A percentile compares a stretch with the other conserved stretches of the same genome.
These are phyloP conservation scores for Cheilosia soror DNA, from an alignment of 2,888 invertebrate genomes.

Conservation along the genomic window DNA sequence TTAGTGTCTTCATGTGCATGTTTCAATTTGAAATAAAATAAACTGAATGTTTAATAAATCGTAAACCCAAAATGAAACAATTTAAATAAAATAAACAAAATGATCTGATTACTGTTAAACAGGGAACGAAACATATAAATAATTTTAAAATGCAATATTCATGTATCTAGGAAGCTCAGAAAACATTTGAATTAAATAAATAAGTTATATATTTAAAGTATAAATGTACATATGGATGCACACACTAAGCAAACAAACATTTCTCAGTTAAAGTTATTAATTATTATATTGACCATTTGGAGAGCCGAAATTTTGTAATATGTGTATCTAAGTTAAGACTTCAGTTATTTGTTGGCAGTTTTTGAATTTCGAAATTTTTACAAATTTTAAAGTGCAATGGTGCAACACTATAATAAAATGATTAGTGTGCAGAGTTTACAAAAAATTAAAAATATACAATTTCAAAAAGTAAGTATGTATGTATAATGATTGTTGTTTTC, in stretches of 20 bases:
- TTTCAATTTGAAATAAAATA: slow-evolving; percentile 63
- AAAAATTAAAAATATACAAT: slow-evolving; percentile 70
- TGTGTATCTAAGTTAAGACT: slow-evolving; percentile 8
- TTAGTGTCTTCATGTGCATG: slow-evolving; percentile 70
- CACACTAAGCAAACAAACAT: slow-evolving; percentile 44
- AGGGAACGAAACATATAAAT: slow-evolving; percentile 13
- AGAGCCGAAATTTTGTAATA: slow-evolving; percentile 71
- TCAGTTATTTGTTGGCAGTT: slow-evolving; percentile 24
- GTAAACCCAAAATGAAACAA: slow-evolving; percentile 39
- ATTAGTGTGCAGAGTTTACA: slow-evolving; percentile 68
- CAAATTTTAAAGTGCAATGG: slow-evolving; percentile 51
- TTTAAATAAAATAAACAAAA: slow-evolving; percentile 31
- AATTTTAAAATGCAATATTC: slow-evolving; percentile 50
- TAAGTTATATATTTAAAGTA: slow-evolving; percentile 61
- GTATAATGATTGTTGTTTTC: slow-evolving; percentile 1
- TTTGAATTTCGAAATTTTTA: slow-evolving; percentile 60
- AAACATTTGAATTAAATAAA: slow-evolving; percentile 59
- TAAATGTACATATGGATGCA: slow-evolving; percentile 71
- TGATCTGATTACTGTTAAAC: slow-evolving; percentile 36
- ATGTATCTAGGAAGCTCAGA: slow-evolving; percentile 78
- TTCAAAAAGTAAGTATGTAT: slow-evolving; percentile 21
- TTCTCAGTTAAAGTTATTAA: slow-evolving; percentile 31
- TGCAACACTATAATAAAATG: slow-evolving; percentile 60
- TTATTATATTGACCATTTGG: slow-evolving; percentile 59
- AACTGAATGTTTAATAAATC: slow-evolving; percentile 65